phyloP scores from a whole-genome alignment of 2,888 invertebrate species.

The Bellardia bayeri region DNA sequence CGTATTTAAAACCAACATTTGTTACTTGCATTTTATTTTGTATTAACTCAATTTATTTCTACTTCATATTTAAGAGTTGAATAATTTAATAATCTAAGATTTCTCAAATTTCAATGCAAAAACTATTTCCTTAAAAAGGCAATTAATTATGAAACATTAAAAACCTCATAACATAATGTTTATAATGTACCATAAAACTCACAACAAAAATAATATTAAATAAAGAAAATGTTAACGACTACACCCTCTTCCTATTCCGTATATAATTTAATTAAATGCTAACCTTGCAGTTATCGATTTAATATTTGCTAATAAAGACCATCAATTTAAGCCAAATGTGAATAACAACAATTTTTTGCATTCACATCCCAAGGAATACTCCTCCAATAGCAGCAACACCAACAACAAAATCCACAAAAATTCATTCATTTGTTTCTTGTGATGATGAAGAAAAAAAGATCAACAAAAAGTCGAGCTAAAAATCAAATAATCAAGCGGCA shows the following conservation, averaged over 20 bases:
- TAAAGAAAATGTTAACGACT: constrained; percentile 55
- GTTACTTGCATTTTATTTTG: too few species aligned
- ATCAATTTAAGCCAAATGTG: constrained; percentile 44
- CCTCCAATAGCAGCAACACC: constrained; percentile 7
- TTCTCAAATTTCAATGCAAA: too few species aligned
- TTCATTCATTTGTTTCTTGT: constrained; percentile 49
- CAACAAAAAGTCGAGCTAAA: constrained; percentile 7
- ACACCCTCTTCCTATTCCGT: constrained; percentile 65
- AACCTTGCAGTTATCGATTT: constrained; percentile 62
- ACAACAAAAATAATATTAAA: background rate
- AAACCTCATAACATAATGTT: background rate
- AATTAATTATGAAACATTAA: background rate
- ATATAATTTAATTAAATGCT: constrained; percentile 69
- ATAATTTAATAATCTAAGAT: too few species aligned
- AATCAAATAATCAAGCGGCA: constrained; percentile 32
- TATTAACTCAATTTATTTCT: too few species aligned
- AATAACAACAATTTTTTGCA: constrained; percentile 70
- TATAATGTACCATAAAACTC: background rate
- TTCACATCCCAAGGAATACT: constrained; percentile 38
- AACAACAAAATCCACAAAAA: constrained; percentile 8
- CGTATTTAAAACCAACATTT: too few species aligned
- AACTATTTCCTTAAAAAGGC: background rate
- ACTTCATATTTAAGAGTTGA: too few species aligned
- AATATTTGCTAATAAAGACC: constrained; percentile 72
- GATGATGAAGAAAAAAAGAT: background rate